These are phyloP conservation scores for Cheilosia vulpina DNA, from an alignment of 2,888 invertebrate species.

Conservation along the genomic window DNA sequence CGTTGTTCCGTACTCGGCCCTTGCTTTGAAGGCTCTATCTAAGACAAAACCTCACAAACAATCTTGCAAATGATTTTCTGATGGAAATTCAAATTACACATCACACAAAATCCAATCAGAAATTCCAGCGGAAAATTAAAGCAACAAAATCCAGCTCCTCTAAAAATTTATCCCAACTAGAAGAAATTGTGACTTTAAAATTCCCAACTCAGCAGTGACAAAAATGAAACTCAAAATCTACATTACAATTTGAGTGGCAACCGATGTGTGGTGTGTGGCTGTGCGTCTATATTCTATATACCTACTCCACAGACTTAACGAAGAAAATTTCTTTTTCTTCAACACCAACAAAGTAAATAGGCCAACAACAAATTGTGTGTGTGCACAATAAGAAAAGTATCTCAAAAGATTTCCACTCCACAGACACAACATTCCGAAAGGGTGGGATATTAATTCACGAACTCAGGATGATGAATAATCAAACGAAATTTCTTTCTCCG, in stretches of 20 bases:
- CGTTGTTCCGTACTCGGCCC: too few relatives aligned
- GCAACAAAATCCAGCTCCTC: conserved; percentile 8
- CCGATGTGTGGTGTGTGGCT: not conserved
- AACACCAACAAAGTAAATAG: conserved; percentile 52
- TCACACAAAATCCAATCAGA: conserved; percentile 17
- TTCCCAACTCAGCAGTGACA: conserved; percentile 44
- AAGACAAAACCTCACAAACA: not conserved
- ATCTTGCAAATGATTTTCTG: not conserved
- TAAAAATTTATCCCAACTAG: not conserved
- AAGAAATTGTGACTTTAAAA: conserved; percentile 47
- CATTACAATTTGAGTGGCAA: conserved; percentile 25
- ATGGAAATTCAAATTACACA: not conserved
- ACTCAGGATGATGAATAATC: conserved; percentile 69
- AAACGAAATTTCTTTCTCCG: conserved; percentile 55
- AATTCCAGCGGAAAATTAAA: not conserved
- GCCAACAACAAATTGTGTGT: conserved; percentile 14
- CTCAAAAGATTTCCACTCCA: conserved; percentile 60
- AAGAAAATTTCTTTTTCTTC: conserved; percentile 58
- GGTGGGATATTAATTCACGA: conserved; percentile 74
- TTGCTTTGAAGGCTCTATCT: not conserved
- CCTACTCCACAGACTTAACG: conserved; percentile 63
- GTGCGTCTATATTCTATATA: not conserved
- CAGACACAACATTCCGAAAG: conserved; percentile 57
- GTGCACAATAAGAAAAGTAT: conserved; percentile 54
- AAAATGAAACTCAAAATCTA: conserved; percentile 45